phyloP scores from a whole-genome alignment of 2,888 invertebrate genomes.

The Vesta saturnalis region DNA sequence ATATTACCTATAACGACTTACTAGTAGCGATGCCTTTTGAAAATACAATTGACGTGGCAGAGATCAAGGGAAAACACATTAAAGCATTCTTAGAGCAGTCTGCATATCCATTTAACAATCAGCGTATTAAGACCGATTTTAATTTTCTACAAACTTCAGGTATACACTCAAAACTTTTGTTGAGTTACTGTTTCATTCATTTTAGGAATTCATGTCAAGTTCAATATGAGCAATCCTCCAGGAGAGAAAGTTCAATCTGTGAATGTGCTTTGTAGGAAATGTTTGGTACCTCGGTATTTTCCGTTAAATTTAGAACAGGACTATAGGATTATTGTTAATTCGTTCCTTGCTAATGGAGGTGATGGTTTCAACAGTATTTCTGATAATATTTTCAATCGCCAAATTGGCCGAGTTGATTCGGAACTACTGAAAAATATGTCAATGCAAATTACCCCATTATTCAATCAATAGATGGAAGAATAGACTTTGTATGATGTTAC shows the following conservation, averaged over 20 bases:
- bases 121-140: background rate
- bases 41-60: conserved; percentile 71
- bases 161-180: conserved; percentile 42
- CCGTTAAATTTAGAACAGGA: conserved; percentile 64
- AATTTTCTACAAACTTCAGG: conserved; percentile 69
- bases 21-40: conserved; percentile 79
- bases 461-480: conserved; percentile 39
- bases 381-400: conserved; percentile 62
- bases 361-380: conserved; percentile 69
- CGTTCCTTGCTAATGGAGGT: conserved; percentile 73
- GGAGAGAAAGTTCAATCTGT: conserved; percentile 70
- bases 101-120: conserved; percentile 55
- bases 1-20: conserved; percentile 75
- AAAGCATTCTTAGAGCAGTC: conserved; percentile 65
- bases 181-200: background rate
- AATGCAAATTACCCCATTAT: conserved; percentile 61
- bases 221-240: conserved; percentile 68
- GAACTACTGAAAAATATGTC: conserved; percentile 65
- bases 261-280: conserved; percentile 70
- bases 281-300: conserved; percentile 71
- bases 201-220: conserved; percentile 69
- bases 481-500: background rate
- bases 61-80: conserved; percentile 37
- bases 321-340: conserved; percentile 70
- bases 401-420: conserved; percentile 63